These are phyloP conservation scores for Planiliza haematocheilus DNA, from an alignment of 2,113 vertebrate species.

Conservation along the genomic window DNA sequence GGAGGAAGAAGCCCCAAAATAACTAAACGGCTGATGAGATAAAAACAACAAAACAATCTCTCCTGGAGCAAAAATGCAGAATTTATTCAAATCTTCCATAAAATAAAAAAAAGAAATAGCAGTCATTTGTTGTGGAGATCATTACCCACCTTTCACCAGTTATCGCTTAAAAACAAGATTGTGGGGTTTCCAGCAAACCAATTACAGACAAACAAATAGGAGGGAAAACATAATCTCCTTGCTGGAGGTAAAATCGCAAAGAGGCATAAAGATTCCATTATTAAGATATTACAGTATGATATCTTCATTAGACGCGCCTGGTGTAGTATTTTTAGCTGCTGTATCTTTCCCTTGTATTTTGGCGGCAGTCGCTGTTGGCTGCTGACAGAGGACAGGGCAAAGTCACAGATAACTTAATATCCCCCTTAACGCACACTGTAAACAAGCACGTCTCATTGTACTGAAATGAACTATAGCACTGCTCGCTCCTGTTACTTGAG, in stretches of 20 bases:
- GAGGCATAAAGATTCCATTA: background rate
- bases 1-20: too few species aligned
- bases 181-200: background rate
- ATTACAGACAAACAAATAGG: background rate
- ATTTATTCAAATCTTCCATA: background rate
- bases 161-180: background rate
- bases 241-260: background rate
- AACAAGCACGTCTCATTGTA: too few species aligned
- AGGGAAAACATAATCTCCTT: constrained; percentile 24
- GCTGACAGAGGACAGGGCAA: constrained; percentile 35
- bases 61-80: background rate
- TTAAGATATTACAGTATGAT: background rate
- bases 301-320: constrained; percentile 15
- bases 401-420: constrained; percentile 38
- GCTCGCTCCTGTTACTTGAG: too few species aligned
- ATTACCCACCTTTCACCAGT: background rate
- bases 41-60: too few species aligned
- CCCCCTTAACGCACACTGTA: too few species aligned
- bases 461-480: too few species aligned
- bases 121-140: background rate
- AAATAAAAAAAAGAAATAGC: background rate
- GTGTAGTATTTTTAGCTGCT: constrained; percentile 31
- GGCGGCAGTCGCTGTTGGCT: constrained; percentile 14
- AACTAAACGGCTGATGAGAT: too few species aligned
- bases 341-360: background rate